Base-by-base conservation (phyloP, 1,140 invertebrate genomes). In the Sarcophaga peregrina region DNA sequence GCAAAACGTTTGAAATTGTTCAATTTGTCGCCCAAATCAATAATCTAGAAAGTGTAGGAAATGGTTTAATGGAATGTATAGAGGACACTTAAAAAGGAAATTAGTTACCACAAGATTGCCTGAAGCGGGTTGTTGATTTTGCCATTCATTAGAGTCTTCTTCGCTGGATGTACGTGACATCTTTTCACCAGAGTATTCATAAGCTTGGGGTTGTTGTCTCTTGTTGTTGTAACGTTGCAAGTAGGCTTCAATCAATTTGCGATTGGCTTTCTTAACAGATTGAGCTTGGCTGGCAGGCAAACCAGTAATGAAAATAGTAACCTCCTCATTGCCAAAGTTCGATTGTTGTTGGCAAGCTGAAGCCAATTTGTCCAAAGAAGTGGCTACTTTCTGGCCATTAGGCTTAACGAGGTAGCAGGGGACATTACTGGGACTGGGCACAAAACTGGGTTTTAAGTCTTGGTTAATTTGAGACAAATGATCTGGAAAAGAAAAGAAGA, bases 221-320 rank as follows among this genome's bases (percentile, higher is more conserved):
- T 88, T 85, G 3, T 84, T 84, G 37, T 88, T 87, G 84, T 89
- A 90, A 50, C 88, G 88, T 82, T 89, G 85, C 80, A 86, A 81
- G 81, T 87, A 90, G 47, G 88, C 87, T 78, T 89, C 80, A 13
- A 89, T 83, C 62, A 90, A 58, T 74, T 90, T 87, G 45, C 83
- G 83, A 80, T 83, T 89, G 20, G 88, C 86, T 83, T 90, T 89
- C 54, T 83, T 83, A 8, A 85, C 85, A 11, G 87, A 81, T 73
- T 62, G 45, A 80, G 81, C 82, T 8, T 81, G 50, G 86, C 80
- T 75, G 25, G 86, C 82, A 76, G 87, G 86, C 82, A 89, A 68
- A 58, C 88, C 88, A 62, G 87, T 85, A 20, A 89, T 87, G 87
- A 87, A 88, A 45, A 90, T 87, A 83, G 88, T 90, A 3, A 90